Percentiles rank a stretch among this genome's conserved stretches.
phyloP scores from a whole-genome alignment of 2,797 vertebrate species.

The Eremophila alpestris region DNA sequence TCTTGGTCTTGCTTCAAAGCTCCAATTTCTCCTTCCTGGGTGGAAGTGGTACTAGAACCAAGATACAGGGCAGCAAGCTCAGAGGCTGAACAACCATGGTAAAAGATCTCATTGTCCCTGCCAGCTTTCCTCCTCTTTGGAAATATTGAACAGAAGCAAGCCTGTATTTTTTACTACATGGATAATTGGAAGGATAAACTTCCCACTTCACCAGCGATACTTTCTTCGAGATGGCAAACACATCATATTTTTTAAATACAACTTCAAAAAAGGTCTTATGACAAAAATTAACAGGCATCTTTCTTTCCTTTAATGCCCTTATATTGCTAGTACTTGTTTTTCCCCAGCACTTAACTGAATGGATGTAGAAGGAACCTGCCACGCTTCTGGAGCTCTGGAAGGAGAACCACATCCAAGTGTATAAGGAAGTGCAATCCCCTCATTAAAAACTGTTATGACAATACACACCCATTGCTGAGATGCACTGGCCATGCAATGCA shows the following conservation, averaged over 20 bases:
- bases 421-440: not conserved
- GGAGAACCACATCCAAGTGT: not conserved
- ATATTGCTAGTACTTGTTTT: not conserved
- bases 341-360: not conserved
- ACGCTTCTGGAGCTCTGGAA: not conserved
- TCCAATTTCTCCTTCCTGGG: not conserved
- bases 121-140: not conserved
- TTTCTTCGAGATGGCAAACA: not conserved
- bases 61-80: not conserved
- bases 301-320: not conserved
- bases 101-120: not conserved
- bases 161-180: not conserved
- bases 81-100: not conserved
- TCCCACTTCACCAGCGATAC: not conserved
- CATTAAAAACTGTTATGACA: not conserved
- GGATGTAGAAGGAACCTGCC: not conserved
- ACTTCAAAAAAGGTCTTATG: not conserved
- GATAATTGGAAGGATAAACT: not conserved
- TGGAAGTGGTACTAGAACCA: not conserved
- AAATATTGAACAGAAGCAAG: not conserved
- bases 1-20: not conserved
- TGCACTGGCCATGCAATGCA: not conserved
- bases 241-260: not conserved
- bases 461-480: not conserved
- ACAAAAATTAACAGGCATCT: not conserved